Evolutionary conservation across 2,113 vertebrate genomes (phyloP), one percentile per base, ranked within the genome.

Genomic region (Paedocypris sp.): DNA sequence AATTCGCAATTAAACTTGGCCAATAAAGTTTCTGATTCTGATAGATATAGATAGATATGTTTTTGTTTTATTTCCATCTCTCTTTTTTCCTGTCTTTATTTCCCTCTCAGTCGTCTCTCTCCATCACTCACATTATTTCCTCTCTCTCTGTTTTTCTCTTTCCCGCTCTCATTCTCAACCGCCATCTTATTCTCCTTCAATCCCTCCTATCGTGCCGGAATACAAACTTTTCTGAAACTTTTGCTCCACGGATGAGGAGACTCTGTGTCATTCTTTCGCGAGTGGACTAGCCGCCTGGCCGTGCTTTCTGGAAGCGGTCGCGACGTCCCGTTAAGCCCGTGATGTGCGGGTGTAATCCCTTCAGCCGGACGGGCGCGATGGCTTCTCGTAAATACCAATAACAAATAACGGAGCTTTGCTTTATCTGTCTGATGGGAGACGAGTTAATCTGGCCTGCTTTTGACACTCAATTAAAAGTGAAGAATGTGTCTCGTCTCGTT

Each of bases 381-480:
- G 73, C 73, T 67, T 68, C 62, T 76, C 69, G 82, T 85, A 87
- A 87, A 87, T 84, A 87, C 83, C 83, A 87, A 87, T 85, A 87
- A 85, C 72, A 85, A 85, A 84, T 84, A 64, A 70, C 73, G 70
- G 76, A 67, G 66, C 58, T 3, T 32, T 48, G 75, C 75, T 78
- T 78, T 58, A 77, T 82, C 79, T 75, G 60, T 45, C 59, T 36
- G 78, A 80, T 81, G 80, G 75, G 80, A 64, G 60, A 69, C 67
- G 61, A 75, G 75, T 79, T 86, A 86, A 87, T 87, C 85, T 86
- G 36, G 51, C 63, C 70, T 66, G 53, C 76, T 68, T 71, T 68
- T 85, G 83, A 85, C 85, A 85, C 80, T 83, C 83, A 83, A 87
- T 87, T 87, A 87, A 77, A 76, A 66, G 70, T 75, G 74, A 81